These are phyloP conservation scores for Rhabdophis nuchalis DNA, from an alignment of 2,797 vertebrate species.

Conservation along the genomic window DNA sequence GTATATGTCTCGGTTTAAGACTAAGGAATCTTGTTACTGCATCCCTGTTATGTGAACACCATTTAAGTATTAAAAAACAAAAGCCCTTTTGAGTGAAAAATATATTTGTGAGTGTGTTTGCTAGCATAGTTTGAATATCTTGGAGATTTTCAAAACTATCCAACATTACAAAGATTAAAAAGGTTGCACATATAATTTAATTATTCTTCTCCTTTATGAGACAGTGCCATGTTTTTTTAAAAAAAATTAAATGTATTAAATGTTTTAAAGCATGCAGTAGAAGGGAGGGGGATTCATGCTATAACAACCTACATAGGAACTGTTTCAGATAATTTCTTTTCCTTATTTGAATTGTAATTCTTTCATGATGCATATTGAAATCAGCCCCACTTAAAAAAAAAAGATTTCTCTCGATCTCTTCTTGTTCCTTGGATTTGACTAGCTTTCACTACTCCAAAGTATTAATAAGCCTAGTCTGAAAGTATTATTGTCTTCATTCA, in stretches of 20 bases:
- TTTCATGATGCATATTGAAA: constrained; percentile 42
- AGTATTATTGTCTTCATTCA: constrained; percentile 38
- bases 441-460: constrained; percentile 30
- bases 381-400: constrained; percentile 5
- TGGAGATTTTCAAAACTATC: not conserved
- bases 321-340: constrained; percentile 10
- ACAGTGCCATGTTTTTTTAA: not conserved
- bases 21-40: not conserved
- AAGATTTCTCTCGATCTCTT: constrained; percentile 18
- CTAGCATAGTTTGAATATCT: rapidly evolving
- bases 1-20: not conserved
- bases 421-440: constrained; percentile 14
- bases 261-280: rapidly evolving
- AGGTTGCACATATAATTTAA: not conserved
- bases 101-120: rapidly evolving
- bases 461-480: constrained; percentile 36
- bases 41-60: not conserved
- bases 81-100: rapidly evolving
- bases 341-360: constrained; percentile 33
- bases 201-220: not conserved
- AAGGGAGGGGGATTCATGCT: not conserved
- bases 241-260: not conserved
- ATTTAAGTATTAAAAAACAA: not conserved
- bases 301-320: not conserved
- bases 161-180: not conserved